Percentiles rank a stretch among this genome's conserved stretches.
These are phyloP conservation scores for Galeruca laticollis DNA, from an alignment of 2,888 invertebrate species.

Conservation along the genomic window DNA sequence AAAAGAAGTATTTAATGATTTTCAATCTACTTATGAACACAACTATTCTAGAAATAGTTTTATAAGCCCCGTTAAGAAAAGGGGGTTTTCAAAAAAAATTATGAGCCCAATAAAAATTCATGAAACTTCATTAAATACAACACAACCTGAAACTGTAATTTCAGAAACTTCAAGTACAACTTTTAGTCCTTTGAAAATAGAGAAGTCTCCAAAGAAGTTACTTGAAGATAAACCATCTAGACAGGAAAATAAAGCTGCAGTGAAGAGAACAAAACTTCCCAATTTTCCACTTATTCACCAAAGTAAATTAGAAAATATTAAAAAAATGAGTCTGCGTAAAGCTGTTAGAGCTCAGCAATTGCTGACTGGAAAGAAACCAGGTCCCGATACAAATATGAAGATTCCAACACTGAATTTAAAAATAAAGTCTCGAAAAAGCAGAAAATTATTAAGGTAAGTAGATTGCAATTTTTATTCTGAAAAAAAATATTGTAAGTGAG, in stretches of 20 bases:
- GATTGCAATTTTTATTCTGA: background rate
- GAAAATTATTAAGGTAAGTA: slow-evolving; percentile 26
- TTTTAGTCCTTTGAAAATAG: background rate
- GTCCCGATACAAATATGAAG: slow-evolving; percentile 11
- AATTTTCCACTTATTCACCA: slow-evolving; percentile 79
- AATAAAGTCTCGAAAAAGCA: slow-evolving; percentile 28
- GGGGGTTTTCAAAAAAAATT: background rate
- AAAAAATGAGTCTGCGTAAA: slow-evolving; percentile 71
- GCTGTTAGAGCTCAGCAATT: slow-evolving; percentile 67
- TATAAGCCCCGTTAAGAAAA: slow-evolving; percentile 7
- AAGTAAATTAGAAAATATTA: slow-evolving; percentile 77
- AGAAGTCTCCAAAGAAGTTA: background rate
- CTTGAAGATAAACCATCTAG: slow-evolving; percentile 13
- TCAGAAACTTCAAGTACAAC: background rate
- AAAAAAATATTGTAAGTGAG: too few species aligned
- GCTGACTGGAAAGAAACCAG: slow-evolving; percentile 56
- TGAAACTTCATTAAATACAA: background rate
- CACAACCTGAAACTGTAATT: background rate
- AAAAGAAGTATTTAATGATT: background rate
- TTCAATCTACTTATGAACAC: background rate
- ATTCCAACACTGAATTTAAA: background rate
- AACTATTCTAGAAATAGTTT: background rate
- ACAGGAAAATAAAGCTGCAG: slow-evolving; percentile 17
- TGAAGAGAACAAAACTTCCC: slow-evolving; percentile 69
- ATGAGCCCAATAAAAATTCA: background rate